Base-by-base conservation (phyloP, 2,888 invertebrate species). In the Aproaerema taeniolella region DNA sequence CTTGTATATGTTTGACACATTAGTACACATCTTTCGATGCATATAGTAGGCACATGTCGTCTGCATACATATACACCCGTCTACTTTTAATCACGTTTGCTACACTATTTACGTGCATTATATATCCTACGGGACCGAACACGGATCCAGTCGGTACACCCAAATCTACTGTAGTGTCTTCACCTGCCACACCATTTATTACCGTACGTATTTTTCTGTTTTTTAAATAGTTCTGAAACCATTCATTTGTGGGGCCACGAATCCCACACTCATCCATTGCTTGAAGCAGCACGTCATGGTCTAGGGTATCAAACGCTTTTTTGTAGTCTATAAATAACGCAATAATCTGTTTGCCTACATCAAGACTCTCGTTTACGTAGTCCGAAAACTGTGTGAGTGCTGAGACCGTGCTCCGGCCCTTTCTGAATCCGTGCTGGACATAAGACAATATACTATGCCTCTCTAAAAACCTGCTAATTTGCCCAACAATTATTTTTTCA, bases 111-210 rank as follows among this genome's bases (percentile, higher is more conserved):
- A 32, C 32, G 16, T 32, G 32, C 32, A 32, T 32, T 29, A 33
- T 40, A 17, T 51, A 51, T 10, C 48, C 50, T 2, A 51, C 42
- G 1, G 47, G 46, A 1, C 44, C 51, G 24, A 40, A 51, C 15
- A 51, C 48, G 3, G 48, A 47, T 1, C 51, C 51, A 12, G 51
- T 51, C 9, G 45, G 48, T n/a, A 46, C 45, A 8, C 46, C 46
- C 1, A 41, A 16, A 2, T 16, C 24, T 2, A 38, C 34, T 1
- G 12, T 30, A 14, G 11, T 32, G 3, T 28, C 31, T 2, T 42
- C 36, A 9, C 32, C 29, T 1, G 13, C 25, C 12, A 15, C 14
- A 24, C 41, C 41, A 16, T 32, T 28, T 2, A 41, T 11, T 6
- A 33, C 20, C 2, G 33, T 39, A 8, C 32, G 11, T 12, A 42